These are phyloP conservation scores for Emesis castigata DNA, from an alignment of 2,888 invertebrate genomes.

Conservation along the genomic window DNA sequence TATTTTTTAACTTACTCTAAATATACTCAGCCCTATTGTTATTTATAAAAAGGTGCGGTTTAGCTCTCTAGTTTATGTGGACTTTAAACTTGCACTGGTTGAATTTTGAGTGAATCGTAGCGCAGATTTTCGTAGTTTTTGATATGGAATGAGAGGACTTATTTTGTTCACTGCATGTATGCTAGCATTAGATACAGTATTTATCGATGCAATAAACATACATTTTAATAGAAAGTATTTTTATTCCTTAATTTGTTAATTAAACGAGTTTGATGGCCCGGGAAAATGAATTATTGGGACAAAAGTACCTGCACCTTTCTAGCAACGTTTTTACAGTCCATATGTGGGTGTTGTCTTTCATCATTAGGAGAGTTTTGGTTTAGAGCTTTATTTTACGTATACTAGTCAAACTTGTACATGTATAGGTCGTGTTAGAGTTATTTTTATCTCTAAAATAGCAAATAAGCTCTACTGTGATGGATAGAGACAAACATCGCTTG, in stretches of 20 bases:
- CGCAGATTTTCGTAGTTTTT: conserved; percentile 44
- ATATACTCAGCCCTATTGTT: not conserved
- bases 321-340: too few relatives aligned
- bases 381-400: too few relatives aligned
- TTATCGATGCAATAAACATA: conserved; percentile 85
- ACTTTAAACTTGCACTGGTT: not conserved
- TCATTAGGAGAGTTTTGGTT: too few relatives aligned
- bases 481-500: too few relatives aligned
- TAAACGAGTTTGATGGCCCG: too few relatives aligned
- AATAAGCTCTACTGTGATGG: too few relatives aligned
- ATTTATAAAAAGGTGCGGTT: not conserved
- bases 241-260: not conserved
- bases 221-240: conserved; percentile 70
- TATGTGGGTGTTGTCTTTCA: too few relatives aligned
- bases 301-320: too few relatives aligned
- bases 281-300: too few relatives aligned
- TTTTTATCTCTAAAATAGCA: too few relatives aligned
- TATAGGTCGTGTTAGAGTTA: too few relatives aligned
- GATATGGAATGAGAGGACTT: conserved; percentile 23
- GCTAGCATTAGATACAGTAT: conserved; percentile 84
- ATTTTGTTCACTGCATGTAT: conserved; percentile 79
- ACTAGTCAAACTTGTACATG: too few relatives aligned
- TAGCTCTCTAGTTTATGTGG: not conserved
- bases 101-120: not conserved
- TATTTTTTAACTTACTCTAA: not conserved